These are phyloP conservation scores for Glareola pratincola DNA, from an alignment of 2,113 vertebrate species.

Conservation along the genomic window DNA sequence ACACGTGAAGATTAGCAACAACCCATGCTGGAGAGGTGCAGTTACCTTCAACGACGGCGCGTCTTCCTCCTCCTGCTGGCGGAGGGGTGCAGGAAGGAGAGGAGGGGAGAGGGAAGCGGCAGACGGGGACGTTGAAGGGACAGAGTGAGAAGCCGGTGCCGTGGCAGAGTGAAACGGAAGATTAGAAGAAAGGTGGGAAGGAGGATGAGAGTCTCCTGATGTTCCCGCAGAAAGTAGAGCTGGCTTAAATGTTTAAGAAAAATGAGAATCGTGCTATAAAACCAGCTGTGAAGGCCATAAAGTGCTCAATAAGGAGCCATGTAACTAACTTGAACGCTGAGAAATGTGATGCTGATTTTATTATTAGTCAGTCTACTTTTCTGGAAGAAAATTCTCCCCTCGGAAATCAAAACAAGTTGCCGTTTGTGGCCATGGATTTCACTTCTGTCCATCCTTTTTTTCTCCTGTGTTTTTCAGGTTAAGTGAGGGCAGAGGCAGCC, in stretches of 20 bases:
- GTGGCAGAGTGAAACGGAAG: slow-evolving; percentile 51
- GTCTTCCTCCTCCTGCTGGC: slow-evolving; percentile 75
- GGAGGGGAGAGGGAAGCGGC: slow-evolving; percentile 65
- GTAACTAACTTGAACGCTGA: not conserved
- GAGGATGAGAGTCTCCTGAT: slow-evolving; percentile 31
- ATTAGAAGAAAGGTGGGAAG: slow-evolving; percentile 49
- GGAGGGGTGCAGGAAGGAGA: slow-evolving; percentile 74
- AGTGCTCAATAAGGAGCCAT: not conserved
- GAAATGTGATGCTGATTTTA: not conserved
- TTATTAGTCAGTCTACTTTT: not conserved
- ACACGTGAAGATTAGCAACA: slow-evolving; percentile 8
- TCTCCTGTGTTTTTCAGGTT: not conserved
- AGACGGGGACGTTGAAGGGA: slow-evolving; percentile 37
- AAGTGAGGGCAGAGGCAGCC: not conserved
- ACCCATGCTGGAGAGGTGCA: slow-evolving; percentile 47
- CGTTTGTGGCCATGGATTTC: not conserved
- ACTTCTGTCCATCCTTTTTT: not conserved
- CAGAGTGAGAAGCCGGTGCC: slow-evolving; percentile 52
- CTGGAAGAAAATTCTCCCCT: not conserved
- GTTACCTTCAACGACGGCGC: slow-evolving; percentile 89
- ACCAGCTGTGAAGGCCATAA: not conserved
- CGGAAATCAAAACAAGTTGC: not conserved
- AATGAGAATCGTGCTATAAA: slow-evolving; percentile 37
- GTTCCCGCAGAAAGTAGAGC: slow-evolving; percentile 45
- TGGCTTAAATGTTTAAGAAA: slow-evolving; percentile 69